phyloP scores from a whole-genome alignment of 2,888 invertebrate genomes.

The Polyommatus iphigenia region DNA sequence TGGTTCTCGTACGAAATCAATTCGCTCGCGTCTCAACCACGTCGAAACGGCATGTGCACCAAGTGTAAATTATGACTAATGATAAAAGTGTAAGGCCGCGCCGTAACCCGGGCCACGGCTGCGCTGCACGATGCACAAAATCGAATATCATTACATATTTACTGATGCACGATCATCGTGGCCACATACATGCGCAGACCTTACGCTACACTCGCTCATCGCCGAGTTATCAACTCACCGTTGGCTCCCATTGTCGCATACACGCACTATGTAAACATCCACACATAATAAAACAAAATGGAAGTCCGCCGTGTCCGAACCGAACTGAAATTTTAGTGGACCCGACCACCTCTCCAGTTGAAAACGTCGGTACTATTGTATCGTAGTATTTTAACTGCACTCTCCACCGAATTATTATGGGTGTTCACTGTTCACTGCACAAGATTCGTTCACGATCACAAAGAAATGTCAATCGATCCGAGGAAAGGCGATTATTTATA shows the following conservation, averaged over 20 bases:
- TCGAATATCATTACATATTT: constrained; percentile 73
- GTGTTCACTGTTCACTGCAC: constrained; percentile 61
- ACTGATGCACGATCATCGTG: constrained; percentile 72
- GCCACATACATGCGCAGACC: constrained; percentile 73
- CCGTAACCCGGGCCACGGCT: constrained; percentile 50
- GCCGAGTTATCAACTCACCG: constrained; percentile 60
- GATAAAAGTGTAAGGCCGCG: constrained; percentile 43
- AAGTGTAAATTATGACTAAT: constrained; percentile 48
- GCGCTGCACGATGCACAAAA: constrained; percentile 72
- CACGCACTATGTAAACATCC: constrained; percentile 72
- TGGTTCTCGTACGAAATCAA: constrained; percentile 67
- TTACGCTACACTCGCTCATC: constrained; percentile 46
- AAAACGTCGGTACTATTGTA: constrained; percentile 79
- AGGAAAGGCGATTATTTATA: constrained; percentile 54
- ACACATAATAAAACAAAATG: constrained; percentile 79
- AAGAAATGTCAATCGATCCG: constrained; percentile 58
- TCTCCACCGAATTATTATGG: constrained; percentile 75
- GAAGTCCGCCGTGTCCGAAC: constrained; percentile 71
- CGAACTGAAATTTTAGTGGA: constrained; percentile 73
- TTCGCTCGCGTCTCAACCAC: constrained; percentile 49
- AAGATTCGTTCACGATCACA: constrained; percentile 60
- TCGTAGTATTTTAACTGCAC: constrained; percentile 77
- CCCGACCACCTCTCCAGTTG: constrained; percentile 65
- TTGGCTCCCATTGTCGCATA: constrained; percentile 73
- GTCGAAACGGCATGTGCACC: constrained; percentile 39